These are phyloP conservation scores for Leptarthrus brevirostris DNA, from an alignment of 2,888 invertebrate genomes.

Conservation along the genomic window DNA sequence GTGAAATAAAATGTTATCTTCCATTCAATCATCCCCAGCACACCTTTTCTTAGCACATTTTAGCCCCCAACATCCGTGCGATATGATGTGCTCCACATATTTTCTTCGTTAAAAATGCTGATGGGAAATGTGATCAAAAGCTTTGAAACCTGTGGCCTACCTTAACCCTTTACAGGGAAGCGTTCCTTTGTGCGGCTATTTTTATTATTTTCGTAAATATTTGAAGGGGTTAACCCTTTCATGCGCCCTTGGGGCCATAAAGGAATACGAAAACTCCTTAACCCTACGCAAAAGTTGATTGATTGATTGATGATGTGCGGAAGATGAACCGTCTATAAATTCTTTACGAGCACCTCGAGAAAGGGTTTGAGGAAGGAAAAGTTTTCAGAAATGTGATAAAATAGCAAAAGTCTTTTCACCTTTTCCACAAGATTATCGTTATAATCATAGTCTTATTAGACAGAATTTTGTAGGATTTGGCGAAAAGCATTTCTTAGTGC, in stretches of 20 bases:
- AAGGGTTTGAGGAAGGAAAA: not conserved
- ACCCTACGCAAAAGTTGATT: slow-evolving; percentile 38
- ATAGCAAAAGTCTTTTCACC: slow-evolving; percentile 22
- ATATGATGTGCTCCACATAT: not conserved
- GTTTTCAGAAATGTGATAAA: slow-evolving; percentile 16
- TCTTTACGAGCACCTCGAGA: not conserved
- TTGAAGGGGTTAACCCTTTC: slow-evolving; percentile 7
- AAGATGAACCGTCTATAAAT: slow-evolving; percentile 38
- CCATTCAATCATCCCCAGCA: too few relatives aligned
- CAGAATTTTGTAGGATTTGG: slow-evolving; percentile 21
- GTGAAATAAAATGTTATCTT: too few relatives aligned
- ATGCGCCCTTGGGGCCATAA: not conserved
- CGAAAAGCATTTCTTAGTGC: not conserved
- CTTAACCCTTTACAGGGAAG: not conserved
- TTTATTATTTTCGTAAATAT: slow-evolving; percentile 15
- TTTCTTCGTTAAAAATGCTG: not conserved
- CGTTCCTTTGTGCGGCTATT: not conserved
- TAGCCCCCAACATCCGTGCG: too few relatives aligned
- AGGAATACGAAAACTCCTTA: slow-evolving; percentile 15
- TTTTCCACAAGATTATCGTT: slow-evolving; percentile 1
- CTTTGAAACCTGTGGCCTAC: not conserved
- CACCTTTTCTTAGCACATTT: too few relatives aligned
- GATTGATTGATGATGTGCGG: slow-evolving; percentile 43
- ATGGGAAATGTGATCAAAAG: not conserved
- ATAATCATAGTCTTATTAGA: slow-evolving; percentile 34